Base-by-base conservation (phyloP, 2,113 vertebrate genomes). In the Neodontobutis hainanensis region DNA sequence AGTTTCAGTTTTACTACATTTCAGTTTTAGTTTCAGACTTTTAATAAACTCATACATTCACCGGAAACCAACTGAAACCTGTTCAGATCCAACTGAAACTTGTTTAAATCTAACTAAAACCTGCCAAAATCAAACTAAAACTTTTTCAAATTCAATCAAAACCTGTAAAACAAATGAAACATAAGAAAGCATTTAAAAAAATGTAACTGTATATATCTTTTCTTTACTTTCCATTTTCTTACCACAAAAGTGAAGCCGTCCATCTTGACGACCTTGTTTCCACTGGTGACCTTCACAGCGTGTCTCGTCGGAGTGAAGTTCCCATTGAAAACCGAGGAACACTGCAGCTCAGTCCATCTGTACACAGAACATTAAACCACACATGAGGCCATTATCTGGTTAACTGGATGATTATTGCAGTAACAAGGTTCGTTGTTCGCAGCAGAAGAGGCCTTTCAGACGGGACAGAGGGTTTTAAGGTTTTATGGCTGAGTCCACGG, bases 221-320 rank as follows among this genome's bases (percentile, higher is more conserved):
- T 11, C 12, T 14, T 4, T 11, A 11, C 38, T 40, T 1, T 40
- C 3, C 48, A 4, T 14, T 8, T 38, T 63, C 95, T 94, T 93
- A 99, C 97, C 94, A 98, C 95, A 0, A 95, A 97, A 0, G 92
- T 94, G 85, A 98, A 98, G 5, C 90, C 90, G 27, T 75, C 90
- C 69, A 92, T 93, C 52, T 86, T 77, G 53, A 88, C 82, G n/a
- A 87, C 80, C 48, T 90, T 92, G 68, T 88, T 90, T 55, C 90
- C 92, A 61, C 93, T 96, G 75, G 92, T 95, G 82, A 98, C 89
- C 83, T 86, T 94, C 79, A 95, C 92, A 36, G 90, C 88, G 67
- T 90, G 73, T 81, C 95, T 95, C 67, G 92, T 91, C 34, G 82
- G 79, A 49, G 93, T 89, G 65, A 63, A 90, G 80, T 90, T 91